A percentile compares a stretch with the other conserved stretches of the same genome.
phyloP scores from a whole-genome alignment of 2,888 invertebrate species.

The Spilosoma lubricipeda region DNA sequence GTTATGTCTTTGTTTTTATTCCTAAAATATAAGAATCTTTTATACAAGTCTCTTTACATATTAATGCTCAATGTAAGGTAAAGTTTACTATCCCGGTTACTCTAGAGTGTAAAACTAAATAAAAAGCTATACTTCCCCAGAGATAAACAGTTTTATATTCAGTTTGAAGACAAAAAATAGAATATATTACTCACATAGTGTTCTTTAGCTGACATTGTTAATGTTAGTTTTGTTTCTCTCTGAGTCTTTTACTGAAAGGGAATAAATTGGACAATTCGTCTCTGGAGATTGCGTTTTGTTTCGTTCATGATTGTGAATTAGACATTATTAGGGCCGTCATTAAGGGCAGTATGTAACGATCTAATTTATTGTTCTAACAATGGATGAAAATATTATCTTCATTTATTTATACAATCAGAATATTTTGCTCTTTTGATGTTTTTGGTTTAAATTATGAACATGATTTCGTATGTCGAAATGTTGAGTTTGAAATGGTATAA shows the following conservation, averaged over 20 bases:
- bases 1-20: not conserved
- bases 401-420: not conserved
- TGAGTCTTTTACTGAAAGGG: conserved; percentile 16
- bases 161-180: not conserved
- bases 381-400: conserved; percentile 8
- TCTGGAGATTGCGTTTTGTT: conserved; percentile 17
- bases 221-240: conserved; percentile 20
- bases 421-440: not conserved
- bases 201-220: conserved; percentile 14
- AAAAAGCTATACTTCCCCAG: not conserved
- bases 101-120: not conserved
- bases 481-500: not conserved
- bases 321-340: conserved; percentile 18
- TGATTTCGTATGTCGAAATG: not conserved
- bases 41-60: not conserved
- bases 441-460: not conserved
- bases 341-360: conserved; percentile 9
- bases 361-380: not conserved
- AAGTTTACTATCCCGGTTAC: not conserved
- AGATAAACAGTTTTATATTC: not conserved
- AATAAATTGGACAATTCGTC: conserved; percentile 21
- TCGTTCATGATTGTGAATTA: conserved; percentile 16
- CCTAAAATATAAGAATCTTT: not conserved
- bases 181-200: not conserved
- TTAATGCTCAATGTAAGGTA: not conserved